Evolutionary conservation across 2,888 invertebrate species (phyloP), one percentile per base, ranked within the genome.

Genomic region (Marasmarcha lunaedactyla): DNA sequence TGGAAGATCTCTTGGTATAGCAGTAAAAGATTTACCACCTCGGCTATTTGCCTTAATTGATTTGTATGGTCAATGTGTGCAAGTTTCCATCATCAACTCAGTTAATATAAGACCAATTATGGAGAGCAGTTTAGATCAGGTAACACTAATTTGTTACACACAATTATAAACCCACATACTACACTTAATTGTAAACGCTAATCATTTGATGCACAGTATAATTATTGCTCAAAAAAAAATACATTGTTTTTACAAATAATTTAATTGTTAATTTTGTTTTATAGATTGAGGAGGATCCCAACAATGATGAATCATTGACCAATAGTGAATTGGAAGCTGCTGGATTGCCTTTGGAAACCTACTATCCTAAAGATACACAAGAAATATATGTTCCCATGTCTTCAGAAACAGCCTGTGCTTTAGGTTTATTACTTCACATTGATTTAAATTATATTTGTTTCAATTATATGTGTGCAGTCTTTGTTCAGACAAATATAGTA

Each of bases 1-100:
- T 69, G 95, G 94, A 1, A 87, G 90, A 51, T 92, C 94, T 14
- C 93, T 95, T 66, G 97, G 97, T 1, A 86, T 94, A 27, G 97
- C 95, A 1, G 94, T 92, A 0, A 86, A 84, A 50, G 90, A 90
- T 50, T 78, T 97, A 49, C 96, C 96, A 1, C 60, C 85, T 13
- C 85, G 87, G 42, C 86, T 97, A 42, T 97, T 92, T 83, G 96
- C 95, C 12, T 95, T 97, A n/a, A 90, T 97, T 35, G 97, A 97
- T 85, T 79, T 97, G 47, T 96, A 96, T 58, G 97, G 97, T 0
- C 95, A 95, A 64, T 97, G 97, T 73, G 95, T 95, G 9, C 95
- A 96, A 79, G 96, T 96, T 12, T 88, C 79, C n/a, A 71, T 78
- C 14, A 59, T 66, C 20, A 60, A 68, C 42, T 48, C 53, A 1